Percentiles rank a stretch among this genome's conserved stretches.
Conservation (phyloP, 2,797 vertebrate genomes). For the Apogon talboti region DNA sequence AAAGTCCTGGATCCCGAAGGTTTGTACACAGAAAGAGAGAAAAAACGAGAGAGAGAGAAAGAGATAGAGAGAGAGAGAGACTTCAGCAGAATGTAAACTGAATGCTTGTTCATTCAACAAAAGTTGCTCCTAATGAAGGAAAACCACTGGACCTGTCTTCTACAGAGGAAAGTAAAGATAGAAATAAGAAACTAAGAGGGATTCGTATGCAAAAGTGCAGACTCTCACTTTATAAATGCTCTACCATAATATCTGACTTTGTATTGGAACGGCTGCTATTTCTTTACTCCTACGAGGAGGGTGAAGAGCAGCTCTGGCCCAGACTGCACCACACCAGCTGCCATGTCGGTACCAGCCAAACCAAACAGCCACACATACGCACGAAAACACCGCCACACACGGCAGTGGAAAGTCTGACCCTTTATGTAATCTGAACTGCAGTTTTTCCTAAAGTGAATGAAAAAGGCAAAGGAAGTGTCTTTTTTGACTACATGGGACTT, state of each 20-base stretch:
- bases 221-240: neutral
- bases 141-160: neutral
- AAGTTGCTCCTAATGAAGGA: neutral
- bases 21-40: conserved; percentile 51
- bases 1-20: conserved; percentile 34
- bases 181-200: no score
- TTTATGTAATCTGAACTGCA: conserved; percentile 56
- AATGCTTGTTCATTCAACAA: neutral
- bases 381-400: conserved; percentile 66
- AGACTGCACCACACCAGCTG: conserved; percentile 62
- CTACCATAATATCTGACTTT: conserved; percentile 18
- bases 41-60: conserved; percentile 38
- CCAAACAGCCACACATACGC: conserved; percentile 72
- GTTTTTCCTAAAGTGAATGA: conserved; percentile 49
- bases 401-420: conserved; percentile 74
- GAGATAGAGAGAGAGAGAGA: neutral
- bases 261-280: conserved; percentile 4
- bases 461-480: conserved; percentile 30
- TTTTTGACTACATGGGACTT: conserved; percentile 16
- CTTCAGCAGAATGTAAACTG: neutral
- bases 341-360: conserved; percentile 68
- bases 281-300: conserved; percentile 28
- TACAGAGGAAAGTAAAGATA: no score
- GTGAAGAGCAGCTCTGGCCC: conserved; percentile 37
- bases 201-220: neutral